A percentile compares a stretch with the other conserved stretches of the same genome.
phyloP scores from a whole-genome alignment of 2,113 vertebrate genomes.

The Cephalopterus ornatus region DNA sequence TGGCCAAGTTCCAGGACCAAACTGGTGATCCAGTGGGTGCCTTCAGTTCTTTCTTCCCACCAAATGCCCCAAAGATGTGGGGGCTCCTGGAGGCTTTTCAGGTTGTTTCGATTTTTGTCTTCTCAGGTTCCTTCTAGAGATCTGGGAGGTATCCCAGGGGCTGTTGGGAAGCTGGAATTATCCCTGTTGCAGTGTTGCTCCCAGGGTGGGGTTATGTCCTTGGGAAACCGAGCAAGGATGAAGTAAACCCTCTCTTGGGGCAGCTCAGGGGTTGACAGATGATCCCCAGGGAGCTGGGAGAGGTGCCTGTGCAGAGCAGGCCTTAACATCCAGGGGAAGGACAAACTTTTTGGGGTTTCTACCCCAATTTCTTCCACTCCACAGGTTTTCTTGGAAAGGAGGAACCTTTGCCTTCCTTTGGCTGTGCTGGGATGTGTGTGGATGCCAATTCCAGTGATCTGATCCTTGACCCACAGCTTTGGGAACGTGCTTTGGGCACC shows the following conservation, averaged over 20 bases:
- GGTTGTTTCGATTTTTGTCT: no score
- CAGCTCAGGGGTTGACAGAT: not conserved
- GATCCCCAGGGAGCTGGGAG: not conserved
- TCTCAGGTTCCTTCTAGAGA: not conserved
- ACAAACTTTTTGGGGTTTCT: not conserved
- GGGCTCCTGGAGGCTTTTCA: not conserved
- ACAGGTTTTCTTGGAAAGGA: not conserved
- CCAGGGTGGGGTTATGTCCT: not conserved
- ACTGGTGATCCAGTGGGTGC: not conserved
- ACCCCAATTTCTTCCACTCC: fast-evolving
- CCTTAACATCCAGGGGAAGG: not conserved
- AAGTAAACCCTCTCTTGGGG: not conserved
- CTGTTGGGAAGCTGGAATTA: not conserved
- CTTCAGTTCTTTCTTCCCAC: not conserved
- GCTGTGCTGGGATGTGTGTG: not conserved
- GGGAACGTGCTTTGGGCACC: not conserved
- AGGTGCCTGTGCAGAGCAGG: not conserved
- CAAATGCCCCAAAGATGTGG: fast-evolving
- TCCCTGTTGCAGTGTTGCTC: not conserved
- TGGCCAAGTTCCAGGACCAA: not conserved
- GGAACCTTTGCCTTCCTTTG: not conserved
- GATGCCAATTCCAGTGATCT: not conserved
- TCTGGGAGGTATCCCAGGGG: not conserved
- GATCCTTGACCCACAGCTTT: not conserved
- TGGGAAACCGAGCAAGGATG: not conserved